These are phyloP conservation scores for Choloepus didactylus DNA, from an alignment of 2,797 vertebrate genomes.

Conservation along the genomic window DNA sequence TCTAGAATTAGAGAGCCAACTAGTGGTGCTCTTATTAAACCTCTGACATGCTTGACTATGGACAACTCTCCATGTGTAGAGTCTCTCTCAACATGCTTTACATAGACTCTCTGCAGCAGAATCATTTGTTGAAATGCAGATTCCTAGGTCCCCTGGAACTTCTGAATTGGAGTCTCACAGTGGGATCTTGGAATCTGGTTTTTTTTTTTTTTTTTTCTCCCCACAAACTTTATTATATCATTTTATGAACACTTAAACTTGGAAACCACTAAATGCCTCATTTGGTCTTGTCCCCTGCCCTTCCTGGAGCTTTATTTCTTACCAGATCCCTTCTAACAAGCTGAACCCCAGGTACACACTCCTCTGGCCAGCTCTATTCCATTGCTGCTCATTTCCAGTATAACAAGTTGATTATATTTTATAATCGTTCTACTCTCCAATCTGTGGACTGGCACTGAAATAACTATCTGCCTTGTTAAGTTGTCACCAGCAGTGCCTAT, in stretches of 20 bases:
- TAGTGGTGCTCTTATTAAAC: not conserved
- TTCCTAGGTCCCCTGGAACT: not conserved
- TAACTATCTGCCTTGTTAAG: constrained; percentile 41
- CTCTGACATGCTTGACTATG: not conserved
- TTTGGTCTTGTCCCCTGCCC: not conserved
- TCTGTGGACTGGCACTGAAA: constrained; percentile 40
- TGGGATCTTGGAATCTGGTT: not conserved
- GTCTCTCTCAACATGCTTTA: not conserved
- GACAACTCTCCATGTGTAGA: not conserved
- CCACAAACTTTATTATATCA: not conserved
- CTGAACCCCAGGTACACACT: not conserved
- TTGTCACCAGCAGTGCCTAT: not conserved
- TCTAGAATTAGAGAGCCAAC: not conserved
- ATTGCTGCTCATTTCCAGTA: not conserved
- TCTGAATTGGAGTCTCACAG: not conserved
- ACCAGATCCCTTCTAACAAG: not conserved
- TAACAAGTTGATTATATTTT: constrained; percentile 24
- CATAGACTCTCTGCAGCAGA: not conserved
- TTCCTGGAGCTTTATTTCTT: not conserved
- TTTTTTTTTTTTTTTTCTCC: not conserved
- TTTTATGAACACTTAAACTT: not conserved
- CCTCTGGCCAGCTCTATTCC: not conserved
- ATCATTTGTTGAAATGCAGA: not conserved
- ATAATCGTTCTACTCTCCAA: constrained; percentile 31
- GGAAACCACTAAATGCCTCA: not conserved